These are phyloP conservation scores for Drosophila bocqueti DNA, from an alignment of 1,140 invertebrate genomes.

Conservation along the genomic window DNA sequence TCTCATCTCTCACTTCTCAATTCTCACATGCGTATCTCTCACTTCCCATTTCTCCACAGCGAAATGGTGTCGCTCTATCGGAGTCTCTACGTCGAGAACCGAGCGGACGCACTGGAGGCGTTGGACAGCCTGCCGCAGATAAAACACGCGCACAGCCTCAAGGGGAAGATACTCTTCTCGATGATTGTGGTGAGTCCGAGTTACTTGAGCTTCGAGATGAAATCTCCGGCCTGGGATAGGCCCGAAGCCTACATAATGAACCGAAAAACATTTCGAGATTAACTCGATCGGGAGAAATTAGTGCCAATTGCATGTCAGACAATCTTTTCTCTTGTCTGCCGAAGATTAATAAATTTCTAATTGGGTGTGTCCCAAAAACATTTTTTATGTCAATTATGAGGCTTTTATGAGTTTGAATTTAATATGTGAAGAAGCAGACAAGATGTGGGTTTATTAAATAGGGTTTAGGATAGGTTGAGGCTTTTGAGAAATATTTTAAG, in stretches of 20 bases:
- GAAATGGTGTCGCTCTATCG: slow-evolving; percentile 92
- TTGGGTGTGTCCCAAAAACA: slow-evolving; percentile 17
- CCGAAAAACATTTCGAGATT: slow-evolving; percentile 24
- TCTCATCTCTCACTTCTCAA: slow-evolving; percentile 2
- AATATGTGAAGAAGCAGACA: not conserved
- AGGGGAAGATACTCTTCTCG: slow-evolving; percentile 97
- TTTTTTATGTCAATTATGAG: slow-evolving; percentile 7
- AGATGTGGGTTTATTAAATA: not conserved
- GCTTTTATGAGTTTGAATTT: not conserved
- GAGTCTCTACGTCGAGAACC: slow-evolving; percentile 92
- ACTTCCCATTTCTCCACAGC: slow-evolving; percentile 68
- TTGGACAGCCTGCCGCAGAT: slow-evolving; percentile 92
- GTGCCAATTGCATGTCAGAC: slow-evolving; percentile 26
- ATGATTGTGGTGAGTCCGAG: slow-evolving; percentile 94
- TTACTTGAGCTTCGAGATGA: slow-evolving; percentile 4
- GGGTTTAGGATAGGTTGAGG: not conserved
- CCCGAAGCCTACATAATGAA: slow-evolving; percentile 11
- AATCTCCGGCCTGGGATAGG: slow-evolving; percentile 1
- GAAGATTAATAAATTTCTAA: slow-evolving; percentile 12
- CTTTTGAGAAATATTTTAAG: not conserved
- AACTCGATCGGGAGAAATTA: slow-evolving; percentile 32
- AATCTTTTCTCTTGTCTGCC: slow-evolving; percentile 24
- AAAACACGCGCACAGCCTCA: slow-evolving; percentile 92
- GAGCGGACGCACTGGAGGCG: slow-evolving; percentile 93
- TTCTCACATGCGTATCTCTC: slow-evolving; percentile 23